Base-by-base conservation (phyloP, 2,888 invertebrate species). In the Caenorhabditis japonica region DNA sequence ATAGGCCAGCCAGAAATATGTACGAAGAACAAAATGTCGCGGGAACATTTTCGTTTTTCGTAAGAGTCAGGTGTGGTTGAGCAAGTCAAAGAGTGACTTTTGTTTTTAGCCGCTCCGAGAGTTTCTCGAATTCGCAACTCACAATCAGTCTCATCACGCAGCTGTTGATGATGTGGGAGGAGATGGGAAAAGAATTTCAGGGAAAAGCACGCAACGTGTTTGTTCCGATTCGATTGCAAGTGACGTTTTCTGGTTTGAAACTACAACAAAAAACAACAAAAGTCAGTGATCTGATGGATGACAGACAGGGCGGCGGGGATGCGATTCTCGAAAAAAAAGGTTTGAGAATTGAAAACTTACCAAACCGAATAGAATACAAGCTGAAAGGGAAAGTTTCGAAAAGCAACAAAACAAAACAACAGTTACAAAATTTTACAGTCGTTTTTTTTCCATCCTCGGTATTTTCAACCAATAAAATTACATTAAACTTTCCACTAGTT, bases 51-150 rank as follows among this genome's bases (percentile, higher is more conserved):
- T 17, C 19, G 34, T 51, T 38, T 25, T 39, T 53, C 19, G 64
- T 66, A 55, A 12, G 55, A 47, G 66, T 66, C 66, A 66, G 66
- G 56, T 66, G 66, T 66, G 55, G 33, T 41, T 64, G 41, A 55
- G 56, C 51, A 56, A 56, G 49, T 66, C 56, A 21, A 51, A 10
- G 19, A 43, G 21, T 51, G 66, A 66, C 66, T 66, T 66, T 66
- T 56, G 56, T 66, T 66, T 66, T 66, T 56, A 55, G 64, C 21
- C 64, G 17, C 41, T 23, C 41, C 7, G 10, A 17, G 38, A 36
- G 36, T 49, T 56, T 66, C 38, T 44, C 58, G 44, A 56, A 30
- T 30, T 30, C 53, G 64, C 64, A 55, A 55, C 64, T 33, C 12
- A 10, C 17, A n/a, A n/a, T n/a, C n/a, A n/a, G n/a, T n/a, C n/a